phyloP scores from a whole-genome alignment of 1,140 invertebrate genomes.

The Aphelinus certus region DNA sequence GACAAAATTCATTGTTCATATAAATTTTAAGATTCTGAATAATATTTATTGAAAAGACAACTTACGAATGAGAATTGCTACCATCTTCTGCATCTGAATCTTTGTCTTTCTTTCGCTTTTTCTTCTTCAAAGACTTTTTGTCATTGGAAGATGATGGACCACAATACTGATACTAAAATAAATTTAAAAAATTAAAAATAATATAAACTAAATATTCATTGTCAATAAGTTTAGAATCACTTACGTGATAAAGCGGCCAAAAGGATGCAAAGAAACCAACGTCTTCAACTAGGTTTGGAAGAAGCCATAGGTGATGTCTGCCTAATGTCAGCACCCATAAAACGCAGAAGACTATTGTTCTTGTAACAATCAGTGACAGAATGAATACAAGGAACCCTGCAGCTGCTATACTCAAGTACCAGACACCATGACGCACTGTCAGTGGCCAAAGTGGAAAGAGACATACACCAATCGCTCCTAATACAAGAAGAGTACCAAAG shows the following conservation, averaged over 20 bases:
- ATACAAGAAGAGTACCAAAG: slow-evolving; percentile 88
- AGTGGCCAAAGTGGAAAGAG: slow-evolving; percentile 98
- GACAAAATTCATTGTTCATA: slow-evolving; percentile 1
- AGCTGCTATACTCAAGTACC: slow-evolving; percentile 94
- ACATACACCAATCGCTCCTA: slow-evolving; percentile 95
- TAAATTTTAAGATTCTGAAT: no score
- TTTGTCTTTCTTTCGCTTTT: slow-evolving; percentile 80
- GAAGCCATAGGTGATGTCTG: slow-evolving; percentile 93
- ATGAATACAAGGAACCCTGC: slow-evolving; percentile 95
- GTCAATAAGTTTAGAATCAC: slow-evolving; percentile 29
- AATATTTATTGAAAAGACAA: slow-evolving; percentile 21
- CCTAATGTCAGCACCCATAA: slow-evolving; percentile 92
- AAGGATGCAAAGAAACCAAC: slow-evolving; percentile 99
- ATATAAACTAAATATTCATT: slow-evolving; percentile 2
- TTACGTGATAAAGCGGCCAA: slow-evolving; percentile 94
- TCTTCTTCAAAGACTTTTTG: slow-evolving; percentile 76
- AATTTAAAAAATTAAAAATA: slow-evolving; percentile 27
- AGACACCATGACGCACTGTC: slow-evolving; percentile 92
- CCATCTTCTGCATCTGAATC: slow-evolving; percentile 75
- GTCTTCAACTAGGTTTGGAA: slow-evolving; percentile 98
- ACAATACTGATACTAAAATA: slow-evolving; percentile 79
- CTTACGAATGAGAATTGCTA: slow-evolving; percentile 50
- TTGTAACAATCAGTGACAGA: slow-evolving; percentile 86
- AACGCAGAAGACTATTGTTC: slow-evolving; percentile 90
- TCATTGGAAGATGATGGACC: slow-evolving; percentile 67